Evolutionary conservation across 2,113 vertebrate species (phyloP).

Genomic region (Uria aalge): DNA sequence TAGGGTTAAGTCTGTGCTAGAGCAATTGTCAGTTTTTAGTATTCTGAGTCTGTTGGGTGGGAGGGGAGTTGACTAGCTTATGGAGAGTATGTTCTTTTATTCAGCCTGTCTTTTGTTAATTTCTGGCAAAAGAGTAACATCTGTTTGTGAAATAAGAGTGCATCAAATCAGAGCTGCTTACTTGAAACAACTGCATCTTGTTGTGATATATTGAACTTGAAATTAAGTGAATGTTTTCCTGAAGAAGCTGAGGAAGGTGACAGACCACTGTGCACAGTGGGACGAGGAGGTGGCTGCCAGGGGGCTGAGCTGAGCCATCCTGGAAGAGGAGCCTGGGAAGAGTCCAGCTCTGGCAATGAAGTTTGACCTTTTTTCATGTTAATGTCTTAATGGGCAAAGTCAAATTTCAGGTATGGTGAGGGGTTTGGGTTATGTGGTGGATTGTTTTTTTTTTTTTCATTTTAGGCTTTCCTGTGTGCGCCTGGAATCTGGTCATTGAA

Average conservation of each 20-base stretch:
- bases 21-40: not conserved
- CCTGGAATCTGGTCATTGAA: not conserved
- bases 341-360: not conserved
- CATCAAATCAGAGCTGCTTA: fast-evolving
- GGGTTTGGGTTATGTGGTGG: not conserved
- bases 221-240: not conserved
- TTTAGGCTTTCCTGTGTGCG: not conserved
- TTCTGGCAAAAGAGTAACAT: not conserved
- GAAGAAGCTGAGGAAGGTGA: not conserved
- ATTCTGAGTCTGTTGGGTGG: not conserved
- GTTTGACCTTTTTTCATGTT: not conserved
- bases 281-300: fast-evolving
- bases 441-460: too few relatives aligned
- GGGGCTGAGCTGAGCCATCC: not conserved
- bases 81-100: not conserved
- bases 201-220: too few relatives aligned
- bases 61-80: not conserved
- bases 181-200: not conserved
- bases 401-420: not conserved
- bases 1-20: not conserved
- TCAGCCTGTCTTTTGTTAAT: not conserved
- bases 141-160: not conserved
- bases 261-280: fast-evolving
- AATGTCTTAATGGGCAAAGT: not conserved
- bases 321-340: not conserved